Evolutionary conservation across 92 coral and sea anemone species (phyloP).

Genomic region (Umimayanthus chanpuru): DNA sequence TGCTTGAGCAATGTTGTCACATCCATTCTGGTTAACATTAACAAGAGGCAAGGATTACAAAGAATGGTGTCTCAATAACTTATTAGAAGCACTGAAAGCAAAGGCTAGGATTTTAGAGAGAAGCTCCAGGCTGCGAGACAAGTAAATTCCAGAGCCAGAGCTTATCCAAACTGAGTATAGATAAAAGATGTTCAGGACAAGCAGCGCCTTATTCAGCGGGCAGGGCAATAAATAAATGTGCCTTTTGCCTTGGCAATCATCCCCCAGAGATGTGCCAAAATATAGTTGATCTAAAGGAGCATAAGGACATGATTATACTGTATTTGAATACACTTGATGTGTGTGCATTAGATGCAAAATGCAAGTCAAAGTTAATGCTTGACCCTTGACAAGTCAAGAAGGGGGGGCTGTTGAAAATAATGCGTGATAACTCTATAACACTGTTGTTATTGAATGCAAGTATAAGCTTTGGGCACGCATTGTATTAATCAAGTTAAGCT

Average conservation of each 20-base stretch:
- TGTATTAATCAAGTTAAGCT: too few species aligned
- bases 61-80: constrained; percentile 14
- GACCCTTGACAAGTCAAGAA: too few species aligned
- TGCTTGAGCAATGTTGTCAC: constrained; percentile 40
- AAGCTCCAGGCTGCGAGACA: constrained; percentile 28
- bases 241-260: constrained; percentile 12
- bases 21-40: constrained; percentile 9
- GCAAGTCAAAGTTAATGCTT: too few species aligned
- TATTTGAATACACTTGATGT: not conserved
- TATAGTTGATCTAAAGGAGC: too few species aligned
- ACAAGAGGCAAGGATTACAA: constrained; percentile 13
- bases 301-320: not conserved
- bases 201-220: not conserved
- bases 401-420: too few species aligned
- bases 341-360: too few species aligned
- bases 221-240: not conserved
- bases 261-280: not conserved
- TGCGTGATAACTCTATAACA: too few species aligned
- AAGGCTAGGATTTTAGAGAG: constrained; percentile 31
- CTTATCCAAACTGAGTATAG: not conserved
- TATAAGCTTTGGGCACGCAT: too few species aligned
- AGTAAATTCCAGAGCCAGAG: not conserved
- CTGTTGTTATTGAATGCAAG: too few species aligned
- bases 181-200: not conserved
- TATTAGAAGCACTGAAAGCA: not conserved